Conservation (phyloP, 1,140 invertebrate genomes). For the Hyposmocoma kahamanoa region DNA sequence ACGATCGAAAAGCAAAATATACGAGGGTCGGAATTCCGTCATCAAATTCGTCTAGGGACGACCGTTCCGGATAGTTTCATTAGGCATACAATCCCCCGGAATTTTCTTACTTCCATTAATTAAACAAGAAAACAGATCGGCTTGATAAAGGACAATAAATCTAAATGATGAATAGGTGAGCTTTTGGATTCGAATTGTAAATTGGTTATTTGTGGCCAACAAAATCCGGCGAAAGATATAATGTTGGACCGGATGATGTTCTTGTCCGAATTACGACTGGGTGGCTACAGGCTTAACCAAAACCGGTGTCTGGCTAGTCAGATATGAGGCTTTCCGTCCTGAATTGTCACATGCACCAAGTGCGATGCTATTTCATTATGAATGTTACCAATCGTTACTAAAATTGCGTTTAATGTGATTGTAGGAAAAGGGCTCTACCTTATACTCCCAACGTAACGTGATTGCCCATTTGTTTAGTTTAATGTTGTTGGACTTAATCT, state of each 20-base stretch:
- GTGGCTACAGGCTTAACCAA: too few species aligned
- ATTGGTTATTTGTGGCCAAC: constrained; percentile 59
- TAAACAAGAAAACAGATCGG: constrained; percentile 65
- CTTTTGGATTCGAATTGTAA: constrained; percentile 60
- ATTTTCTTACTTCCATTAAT: constrained; percentile 45
- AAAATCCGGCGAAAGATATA: constrained; percentile 8
- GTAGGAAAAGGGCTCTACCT: too few species aligned
- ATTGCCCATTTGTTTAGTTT: too few species aligned
- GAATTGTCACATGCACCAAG: too few species aligned
- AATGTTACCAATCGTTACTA: too few species aligned
- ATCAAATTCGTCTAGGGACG: neutral
- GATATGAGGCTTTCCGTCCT: too few species aligned
- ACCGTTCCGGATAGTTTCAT: neutral
- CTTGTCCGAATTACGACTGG: too few species aligned
- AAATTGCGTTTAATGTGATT: too few species aligned
- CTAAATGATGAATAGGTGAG: constrained; percentile 68
- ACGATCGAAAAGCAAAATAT: neutral
- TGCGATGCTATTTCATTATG: too few species aligned
- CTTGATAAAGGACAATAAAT: constrained; percentile 68
- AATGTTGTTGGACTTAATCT: too few species aligned
- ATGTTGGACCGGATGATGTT: constrained; percentile 5
- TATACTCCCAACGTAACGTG: too few species aligned
- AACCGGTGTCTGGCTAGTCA: too few species aligned
- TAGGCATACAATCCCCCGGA: constrained; percentile 11
- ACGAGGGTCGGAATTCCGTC: neutral